These are phyloP conservation scores for pig (Sus scrofa) DNA, from an alignment of 2,113 vertebrate genomes.

Conservation along the genomic window T2T-Sscrofa CM000812.6:57907001-57907500, in stretches of 20 bases:
- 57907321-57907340: neutral
- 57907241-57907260: slow-evolving; percentile 5
- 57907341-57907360: neutral
- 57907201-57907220: neutral
- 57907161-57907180: neutral
- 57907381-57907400: slow-evolving; percentile 61
- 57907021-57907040: neutral
- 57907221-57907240: neutral
- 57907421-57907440: slow-evolving; percentile 79
- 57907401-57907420: slow-evolving; percentile 78
- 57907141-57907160: neutral
- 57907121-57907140: neutral
- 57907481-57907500: slow-evolving; percentile 80
- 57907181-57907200: neutral
- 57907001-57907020: neutral
- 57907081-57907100: neutral
- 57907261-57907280: neutral
- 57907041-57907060: slow-evolving; percentile 23
- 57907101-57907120: neutral
- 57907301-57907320: neutral
- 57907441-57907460: slow-evolving; percentile 79
- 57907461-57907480: slow-evolving; percentile 74
- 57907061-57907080: neutral
- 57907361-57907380: slow-evolving; percentile 45
- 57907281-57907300: neutral